Percentiles rank a stretch among this genome's conserved stretches.
Conservation (phyloP, 2,888 invertebrate species). For the Pristionchus japonicus region DNA sequence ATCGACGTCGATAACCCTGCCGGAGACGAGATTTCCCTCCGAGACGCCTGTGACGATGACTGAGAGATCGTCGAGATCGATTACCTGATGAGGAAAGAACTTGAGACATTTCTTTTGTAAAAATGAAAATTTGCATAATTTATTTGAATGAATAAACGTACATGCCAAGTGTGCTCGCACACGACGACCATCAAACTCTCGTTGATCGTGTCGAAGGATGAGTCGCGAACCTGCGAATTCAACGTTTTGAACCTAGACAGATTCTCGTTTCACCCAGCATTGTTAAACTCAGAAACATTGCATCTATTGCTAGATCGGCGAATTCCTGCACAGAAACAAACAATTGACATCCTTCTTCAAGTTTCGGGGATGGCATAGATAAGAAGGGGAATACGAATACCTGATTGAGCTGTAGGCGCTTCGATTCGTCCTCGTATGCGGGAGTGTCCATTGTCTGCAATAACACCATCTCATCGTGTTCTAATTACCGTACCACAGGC, state of each 20-base stretch:
- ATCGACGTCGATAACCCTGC: slow-evolving; percentile 73
- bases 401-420: slow-evolving; percentile 89
- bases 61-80: slow-evolving; percentile 88
- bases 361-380: background rate
- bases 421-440: slow-evolving; percentile 94
- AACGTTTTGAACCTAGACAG: too few species aligned
- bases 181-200: slow-evolving; percentile 96
- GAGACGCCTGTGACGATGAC: slow-evolving; percentile 61
- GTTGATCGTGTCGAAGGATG: slow-evolving; percentile 80
- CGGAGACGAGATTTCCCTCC: slow-evolving; percentile 59
- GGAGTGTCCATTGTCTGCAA: slow-evolving; percentile 59
- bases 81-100: slow-evolving; percentile 79
- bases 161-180: slow-evolving; percentile 96
- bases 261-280: too few species aligned
- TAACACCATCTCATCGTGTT: background rate
- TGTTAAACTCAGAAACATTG: too few species aligned
- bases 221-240: slow-evolving; percentile 48
- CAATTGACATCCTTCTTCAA: background rate
- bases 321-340: too few species aligned
- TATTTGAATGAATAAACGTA: slow-evolving; percentile 74
- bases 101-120: background rate
- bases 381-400: background rate
- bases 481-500: background rate
- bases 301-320: too few species aligned
- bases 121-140: background rate